Evolutionary conservation across 2,113 vertebrate species (phyloP).

Genomic region (Brachypteracias leptosomus): DNA sequence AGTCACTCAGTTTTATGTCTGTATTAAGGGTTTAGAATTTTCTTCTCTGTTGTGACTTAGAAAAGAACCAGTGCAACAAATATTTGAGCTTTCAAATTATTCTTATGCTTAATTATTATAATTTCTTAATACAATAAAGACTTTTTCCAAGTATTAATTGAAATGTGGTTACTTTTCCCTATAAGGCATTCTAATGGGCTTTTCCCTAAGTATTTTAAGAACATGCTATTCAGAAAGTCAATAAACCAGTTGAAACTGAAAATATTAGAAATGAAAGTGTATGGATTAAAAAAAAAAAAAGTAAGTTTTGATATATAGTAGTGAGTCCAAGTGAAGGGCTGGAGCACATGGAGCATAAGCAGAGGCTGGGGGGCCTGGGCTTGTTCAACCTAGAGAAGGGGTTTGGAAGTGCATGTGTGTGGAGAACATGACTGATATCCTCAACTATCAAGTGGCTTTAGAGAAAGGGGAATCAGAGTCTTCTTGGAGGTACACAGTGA

Average conservation of each 20-base stretch:
- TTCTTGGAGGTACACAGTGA: neutral
- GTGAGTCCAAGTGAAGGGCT: neutral
- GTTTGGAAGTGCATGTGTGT: rapidly evolving
- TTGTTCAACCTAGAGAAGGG: neutral
- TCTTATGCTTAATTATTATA: neutral
- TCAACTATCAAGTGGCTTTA: neutral
- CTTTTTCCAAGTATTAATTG: neutral
- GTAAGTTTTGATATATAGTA: neutral
- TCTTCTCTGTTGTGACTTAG: neutral
- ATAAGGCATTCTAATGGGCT: neutral
- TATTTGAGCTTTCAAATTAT: neutral
- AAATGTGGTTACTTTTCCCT: neutral
- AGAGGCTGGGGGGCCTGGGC: neutral
- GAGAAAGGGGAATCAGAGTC: neutral
- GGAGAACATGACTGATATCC: neutral
- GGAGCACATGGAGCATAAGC: neutral
- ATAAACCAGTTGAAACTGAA: neutral
- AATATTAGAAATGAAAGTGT: neutral
- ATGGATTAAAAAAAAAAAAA: neutral
- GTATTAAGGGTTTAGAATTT: neutral
- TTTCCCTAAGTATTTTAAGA: neutral
- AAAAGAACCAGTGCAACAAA: neutral
- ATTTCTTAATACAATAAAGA: neutral
- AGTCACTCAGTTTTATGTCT: neutral
- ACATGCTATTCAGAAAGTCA: neutral